Base-by-base conservation (phyloP, 2,797 vertebrate species). In the Chelon auratus region DNA sequence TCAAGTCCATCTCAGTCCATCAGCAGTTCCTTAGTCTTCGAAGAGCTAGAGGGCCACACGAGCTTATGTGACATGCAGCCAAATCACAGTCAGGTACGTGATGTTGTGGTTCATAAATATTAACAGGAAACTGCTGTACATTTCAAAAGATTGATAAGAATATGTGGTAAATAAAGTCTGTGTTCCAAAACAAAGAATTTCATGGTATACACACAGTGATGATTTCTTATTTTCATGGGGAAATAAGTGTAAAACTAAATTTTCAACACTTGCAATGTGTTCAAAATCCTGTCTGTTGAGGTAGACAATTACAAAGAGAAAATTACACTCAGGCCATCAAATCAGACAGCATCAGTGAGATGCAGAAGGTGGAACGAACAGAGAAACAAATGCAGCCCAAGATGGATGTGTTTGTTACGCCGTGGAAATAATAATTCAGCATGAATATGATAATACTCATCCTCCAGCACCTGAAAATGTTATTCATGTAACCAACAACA, bases 391-490 rank as follows among this genome's bases (percentile, higher is more conserved):
- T 26, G 40, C 18, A 51, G 15, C 47, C 12, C 12, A 39, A 5
- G 53, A 24, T 53, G 10, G 18, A 14, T 50, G 37, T 54, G 48
- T 33, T 26, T 26, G 24, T 26, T 40, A 1, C 15, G 17, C 18
- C n/a, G 15, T 26, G 18, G 42, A 43, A 75, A 57, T 2, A 0
- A 39, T 62, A 52, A 57, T 54, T 45, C 26, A 55, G n/a, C 14
- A 13, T 52, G 43, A 60, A 68, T 68, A 54, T 52, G 55, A 60
- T 36, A 26, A 70, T 40, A 26, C 20, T 47, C 17, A 9, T 33
- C 36, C 1, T 26, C 13, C 4, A 12, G 37, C 24, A 14, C 18
- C 51, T 40, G n/a, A 24, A 39, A 40, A 39, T 40, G 11, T 4
- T 40, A 14, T 30, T 5, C 5, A 33, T 33, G 30, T 33, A 33